These are phyloP conservation scores for Proisotoma minuta DNA, from an alignment of 2,888 invertebrate genomes.

Conservation along the genomic window DNA sequence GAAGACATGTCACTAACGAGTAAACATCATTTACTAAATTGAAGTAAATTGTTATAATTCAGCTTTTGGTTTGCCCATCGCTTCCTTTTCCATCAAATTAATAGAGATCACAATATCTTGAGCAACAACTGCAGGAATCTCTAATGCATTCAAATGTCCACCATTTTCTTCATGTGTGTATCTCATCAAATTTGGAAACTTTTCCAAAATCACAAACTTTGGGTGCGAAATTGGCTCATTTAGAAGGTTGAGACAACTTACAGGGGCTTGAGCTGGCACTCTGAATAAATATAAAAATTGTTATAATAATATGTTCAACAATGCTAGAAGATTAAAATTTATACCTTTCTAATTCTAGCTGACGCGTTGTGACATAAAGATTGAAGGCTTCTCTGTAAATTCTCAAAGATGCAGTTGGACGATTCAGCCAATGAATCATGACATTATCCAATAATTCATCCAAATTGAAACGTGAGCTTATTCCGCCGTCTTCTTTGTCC, in stretches of 20 bases:
- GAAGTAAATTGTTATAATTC: too few relatives aligned
- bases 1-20: too few relatives aligned
- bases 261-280: slow-evolving; percentile 64
- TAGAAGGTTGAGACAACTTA: slow-evolving; percentile 69
- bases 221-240: slow-evolving; percentile 63
- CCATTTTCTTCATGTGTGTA: slow-evolving; percentile 63
- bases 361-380: slow-evolving; percentile 27
- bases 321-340: background rate
- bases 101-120: slow-evolving; percentile 59
- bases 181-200: slow-evolving; percentile 65
- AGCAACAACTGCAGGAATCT: slow-evolving; percentile 67
- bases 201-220: slow-evolving; percentile 58
- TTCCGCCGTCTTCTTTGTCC: slow-evolving; percentile 61
- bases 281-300: slow-evolving; percentile 53
- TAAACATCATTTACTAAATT: too few relatives aligned
- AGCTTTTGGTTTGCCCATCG: too few relatives aligned
- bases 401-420: slow-evolving; percentile 53
- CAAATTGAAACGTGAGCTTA: slow-evolving; percentile 60
- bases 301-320: background rate
- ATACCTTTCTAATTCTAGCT: slow-evolving; percentile 23
- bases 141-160: slow-evolving; percentile 82
- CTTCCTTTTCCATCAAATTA: slow-evolving; percentile 11
- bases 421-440: slow-evolving; percentile 57
- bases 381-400: slow-evolving; percentile 52
- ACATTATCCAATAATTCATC: slow-evolving; percentile 60